Conservation (phyloP, 1,140 invertebrate species). For the Saccostrea glomerata region DNA sequence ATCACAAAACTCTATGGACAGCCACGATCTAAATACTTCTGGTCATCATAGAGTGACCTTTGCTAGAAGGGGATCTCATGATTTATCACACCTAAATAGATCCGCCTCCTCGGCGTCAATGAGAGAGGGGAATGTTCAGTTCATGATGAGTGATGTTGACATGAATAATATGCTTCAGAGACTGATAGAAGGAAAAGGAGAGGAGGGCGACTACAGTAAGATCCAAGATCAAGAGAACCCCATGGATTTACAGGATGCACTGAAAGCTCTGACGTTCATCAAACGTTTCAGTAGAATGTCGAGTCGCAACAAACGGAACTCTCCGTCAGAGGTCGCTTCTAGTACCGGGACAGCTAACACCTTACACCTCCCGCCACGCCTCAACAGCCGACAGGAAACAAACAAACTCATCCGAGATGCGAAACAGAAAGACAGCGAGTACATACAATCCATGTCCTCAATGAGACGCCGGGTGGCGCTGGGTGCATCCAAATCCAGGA, state of each 20-base stretch:
- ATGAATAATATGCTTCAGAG: conserved; percentile 39
- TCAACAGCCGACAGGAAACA: conserved; percentile 37
- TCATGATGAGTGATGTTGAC: conserved; percentile 35
- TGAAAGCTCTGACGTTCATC: conserved; percentile 31
- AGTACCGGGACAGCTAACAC: conserved; percentile 2
- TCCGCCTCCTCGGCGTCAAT: conserved; percentile 52
- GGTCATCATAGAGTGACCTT: conserved; percentile 46
- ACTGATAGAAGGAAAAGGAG: conserved; percentile 25
- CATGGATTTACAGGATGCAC: conserved; percentile 7
- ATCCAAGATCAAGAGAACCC: conserved; percentile 38
- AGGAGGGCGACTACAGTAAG: neutral
- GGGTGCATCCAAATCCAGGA: conserved; percentile 7
- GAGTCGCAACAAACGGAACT: neutral
- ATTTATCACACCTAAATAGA: neutral
- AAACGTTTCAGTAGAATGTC: conserved; percentile 31
- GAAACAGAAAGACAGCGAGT: conserved; percentile 45
- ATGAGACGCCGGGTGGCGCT: conserved; percentile 51
- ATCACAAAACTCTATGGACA: conserved; percentile 17
- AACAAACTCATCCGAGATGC: conserved; percentile 41
- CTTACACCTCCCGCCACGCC: neutral
- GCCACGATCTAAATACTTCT: conserved; percentile 23
- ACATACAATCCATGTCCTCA: conserved; percentile 40
- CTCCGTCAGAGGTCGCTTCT: neutral
- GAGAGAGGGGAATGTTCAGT: conserved; percentile 43
- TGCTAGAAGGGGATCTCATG: neutral